These are phyloP conservation scores for Rhyzopertha dominica DNA, from an alignment of 1,140 invertebrate species.

Conservation along the genomic window DNA sequence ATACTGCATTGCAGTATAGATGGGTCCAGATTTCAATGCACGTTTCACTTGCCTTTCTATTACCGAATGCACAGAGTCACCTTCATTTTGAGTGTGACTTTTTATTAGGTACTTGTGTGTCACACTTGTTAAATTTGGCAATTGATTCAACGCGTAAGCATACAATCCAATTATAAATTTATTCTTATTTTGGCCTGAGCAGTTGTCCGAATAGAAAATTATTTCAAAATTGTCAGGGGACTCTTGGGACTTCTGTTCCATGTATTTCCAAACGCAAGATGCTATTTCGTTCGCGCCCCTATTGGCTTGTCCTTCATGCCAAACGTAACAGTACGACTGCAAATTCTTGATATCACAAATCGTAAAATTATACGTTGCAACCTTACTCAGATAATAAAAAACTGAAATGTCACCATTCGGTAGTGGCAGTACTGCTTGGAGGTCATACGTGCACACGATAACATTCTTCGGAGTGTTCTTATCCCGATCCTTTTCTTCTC, in stretches of 20 bases:
- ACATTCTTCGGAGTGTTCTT: slow-evolving; percentile 21
- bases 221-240: not conserved
- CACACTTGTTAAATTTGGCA: slow-evolving; percentile 23
- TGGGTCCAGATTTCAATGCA: slow-evolving; percentile 36
- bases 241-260: slow-evolving; percentile 1
- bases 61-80: slow-evolving; percentile 41
- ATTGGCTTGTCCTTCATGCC: slow-evolving; percentile 45
- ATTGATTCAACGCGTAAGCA: slow-evolving; percentile 21
- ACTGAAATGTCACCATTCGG: slow-evolving; percentile 33
- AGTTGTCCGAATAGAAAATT: slow-evolving; percentile 39
- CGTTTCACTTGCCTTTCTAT: slow-evolving; percentile 38
- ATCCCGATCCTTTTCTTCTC: slow-evolving; percentile 5
- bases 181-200: slow-evolving; percentile 44
- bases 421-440: slow-evolving; percentile 37
- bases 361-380: slow-evolving; percentile 47
- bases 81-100: slow-evolving; percentile 46
- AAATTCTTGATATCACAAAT: slow-evolving; percentile 37
- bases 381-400: slow-evolving; percentile 44
- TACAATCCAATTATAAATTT: slow-evolving; percentile 39
- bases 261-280: slow-evolving; percentile 13
- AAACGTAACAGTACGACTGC: slow-evolving; percentile 42
- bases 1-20: slow-evolving; percentile 36
- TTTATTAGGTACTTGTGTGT: slow-evolving; percentile 44
- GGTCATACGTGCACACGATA: slow-evolving; percentile 32
- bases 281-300: slow-evolving; percentile 39